Evolutionary conservation across 2,113 vertebrate genomes (phyloP).

Genomic region (Pollachius pollachius): DNA sequence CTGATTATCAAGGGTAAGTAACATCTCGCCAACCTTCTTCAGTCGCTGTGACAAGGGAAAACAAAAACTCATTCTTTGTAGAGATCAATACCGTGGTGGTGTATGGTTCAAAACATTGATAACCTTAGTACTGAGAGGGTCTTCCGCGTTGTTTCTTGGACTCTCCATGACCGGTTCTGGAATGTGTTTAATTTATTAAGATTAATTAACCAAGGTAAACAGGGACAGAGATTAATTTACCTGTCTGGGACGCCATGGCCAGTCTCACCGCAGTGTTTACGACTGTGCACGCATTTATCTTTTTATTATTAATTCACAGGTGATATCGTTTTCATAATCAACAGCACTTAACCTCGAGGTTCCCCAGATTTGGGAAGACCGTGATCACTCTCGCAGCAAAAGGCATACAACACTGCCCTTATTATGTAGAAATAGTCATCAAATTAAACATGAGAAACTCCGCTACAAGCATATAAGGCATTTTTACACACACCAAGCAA

Average conservation of each 20-base stretch:
- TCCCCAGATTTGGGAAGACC: too few relatives aligned
- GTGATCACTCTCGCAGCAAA: too few relatives aligned
- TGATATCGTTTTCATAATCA: constrained; percentile 6
- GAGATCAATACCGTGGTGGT: background rate
- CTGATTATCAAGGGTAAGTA: constrained; percentile 36
- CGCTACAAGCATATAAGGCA: too few relatives aligned
- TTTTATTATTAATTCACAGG: background rate
- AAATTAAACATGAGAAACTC: too few relatives aligned
- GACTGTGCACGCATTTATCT: background rate
- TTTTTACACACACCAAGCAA: too few relatives aligned
- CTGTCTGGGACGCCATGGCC: constrained; percentile 39
- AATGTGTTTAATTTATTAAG: too few relatives aligned
- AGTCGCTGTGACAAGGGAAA: constrained; percentile 7
- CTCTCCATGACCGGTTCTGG: too few relatives aligned
- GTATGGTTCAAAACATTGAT: background rate
- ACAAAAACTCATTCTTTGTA: background rate
- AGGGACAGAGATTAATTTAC: constrained; percentile 29
- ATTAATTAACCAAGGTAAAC: background rate
- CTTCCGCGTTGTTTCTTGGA: background rate
- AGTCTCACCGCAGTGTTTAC: background rate
- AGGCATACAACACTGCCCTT: too few relatives aligned
- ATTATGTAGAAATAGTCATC: too few relatives aligned
- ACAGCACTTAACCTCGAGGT: too few relatives aligned
- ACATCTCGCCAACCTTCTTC: constrained; percentile 20
- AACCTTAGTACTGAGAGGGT: background rate